A percentile compares a stretch with the other conserved stretches of the same genome.
phyloP scores from a whole-genome alignment of 2,797 vertebrate species.

The Carduelis carduelis region DNA sequence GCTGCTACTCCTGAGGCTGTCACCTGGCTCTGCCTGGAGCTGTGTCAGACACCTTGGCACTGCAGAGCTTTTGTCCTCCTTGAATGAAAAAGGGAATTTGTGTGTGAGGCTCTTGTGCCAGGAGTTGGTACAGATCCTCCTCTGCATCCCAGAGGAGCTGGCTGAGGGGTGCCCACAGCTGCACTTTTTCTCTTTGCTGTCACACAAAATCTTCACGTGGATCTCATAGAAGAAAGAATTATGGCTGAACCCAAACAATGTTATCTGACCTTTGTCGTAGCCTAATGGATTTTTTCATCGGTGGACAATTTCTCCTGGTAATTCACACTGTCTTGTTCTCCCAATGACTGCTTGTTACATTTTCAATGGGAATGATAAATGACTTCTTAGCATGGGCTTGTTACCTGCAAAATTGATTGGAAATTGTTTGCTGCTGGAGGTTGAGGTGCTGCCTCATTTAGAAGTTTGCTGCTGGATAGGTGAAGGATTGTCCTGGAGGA shows the following conservation, averaged over 20 bases:
- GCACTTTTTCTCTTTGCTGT: not conserved
- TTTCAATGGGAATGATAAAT: conserved; percentile 53
- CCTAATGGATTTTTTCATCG: conserved; percentile 54
- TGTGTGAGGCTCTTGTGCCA: not conserved
- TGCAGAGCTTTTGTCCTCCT: not conserved
- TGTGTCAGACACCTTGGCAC: not conserved
- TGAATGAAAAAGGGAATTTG: not conserved
- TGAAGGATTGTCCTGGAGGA: not conserved
- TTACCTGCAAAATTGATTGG: conserved; percentile 49
- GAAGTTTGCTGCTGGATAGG: not conserved
- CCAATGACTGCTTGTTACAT: conserved; percentile 20
- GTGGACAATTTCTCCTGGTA: conserved; percentile 36
- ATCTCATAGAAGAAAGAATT: conserved; percentile 15
- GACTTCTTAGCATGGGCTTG: conserved; percentile 8
- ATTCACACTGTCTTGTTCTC: conserved; percentile 29
- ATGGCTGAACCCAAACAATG: conserved; percentile 45
- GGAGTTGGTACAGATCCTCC: not conserved
- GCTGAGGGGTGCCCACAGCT: not conserved
- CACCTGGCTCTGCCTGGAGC: not conserved
- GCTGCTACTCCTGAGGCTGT: not conserved
- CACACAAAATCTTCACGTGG: conserved; percentile 27
- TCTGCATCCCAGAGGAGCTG: not conserved
- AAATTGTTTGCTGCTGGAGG: conserved; percentile 29
- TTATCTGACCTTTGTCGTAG: conserved; percentile 58
- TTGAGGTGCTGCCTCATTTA: conserved; percentile 16